Evolutionary conservation across 2,113 vertebrate species (phyloP).

Genomic region (Blennius ocellaris): DNA sequence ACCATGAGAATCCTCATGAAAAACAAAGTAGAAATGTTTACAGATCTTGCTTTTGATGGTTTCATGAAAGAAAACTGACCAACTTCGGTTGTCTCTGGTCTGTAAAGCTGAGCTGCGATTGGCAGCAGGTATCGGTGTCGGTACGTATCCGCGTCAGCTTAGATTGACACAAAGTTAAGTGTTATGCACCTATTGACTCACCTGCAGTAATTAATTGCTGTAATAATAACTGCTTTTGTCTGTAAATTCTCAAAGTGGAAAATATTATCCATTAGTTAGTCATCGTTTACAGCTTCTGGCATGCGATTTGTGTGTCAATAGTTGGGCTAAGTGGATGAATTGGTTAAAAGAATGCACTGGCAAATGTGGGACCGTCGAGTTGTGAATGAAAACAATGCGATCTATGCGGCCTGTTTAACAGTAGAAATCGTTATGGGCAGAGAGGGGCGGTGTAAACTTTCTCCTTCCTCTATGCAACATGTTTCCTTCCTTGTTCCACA

Average conservation of each 20-base stretch:
- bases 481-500: constrained; percentile 73
- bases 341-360: neutral
- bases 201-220: neutral
- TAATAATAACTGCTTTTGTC: neutral
- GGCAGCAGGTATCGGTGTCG: neutral
- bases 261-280: neutral
- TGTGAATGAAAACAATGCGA: constrained; percentile 29
- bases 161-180: neutral
- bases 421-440: constrained; percentile 51
- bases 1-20: constrained; percentile 8
- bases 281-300: neutral
- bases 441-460: constrained; percentile 64
- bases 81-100: neutral
- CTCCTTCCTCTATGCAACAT: constrained; percentile 66
- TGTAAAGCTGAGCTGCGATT: neutral
- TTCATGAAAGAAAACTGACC: neutral
- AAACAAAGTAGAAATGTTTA: constrained; percentile 1
- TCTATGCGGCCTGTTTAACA: neutral
- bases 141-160: neutral
- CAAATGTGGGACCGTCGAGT: neutral
- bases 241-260: constrained; percentile 1
- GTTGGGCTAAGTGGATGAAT: neutral
- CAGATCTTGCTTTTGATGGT: constrained; percentile 7
- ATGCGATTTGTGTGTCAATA: no score
- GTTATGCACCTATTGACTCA: neutral